Evolutionary conservation across 1,140 invertebrate genomes (phyloP).

Genomic region (Drosophila nigromelanica): DNA sequence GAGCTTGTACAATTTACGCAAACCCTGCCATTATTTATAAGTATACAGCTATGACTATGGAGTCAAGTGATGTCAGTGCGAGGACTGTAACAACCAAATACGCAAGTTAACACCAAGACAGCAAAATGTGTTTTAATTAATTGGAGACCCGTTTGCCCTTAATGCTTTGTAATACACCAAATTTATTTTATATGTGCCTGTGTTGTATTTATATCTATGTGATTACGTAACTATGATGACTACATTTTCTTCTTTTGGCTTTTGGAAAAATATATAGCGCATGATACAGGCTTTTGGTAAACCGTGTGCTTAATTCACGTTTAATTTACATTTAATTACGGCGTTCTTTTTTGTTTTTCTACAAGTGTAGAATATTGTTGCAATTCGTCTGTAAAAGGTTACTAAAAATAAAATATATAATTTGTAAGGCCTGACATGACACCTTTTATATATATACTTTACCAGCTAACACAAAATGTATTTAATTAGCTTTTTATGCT

Average conservation of each 20-base stretch:
- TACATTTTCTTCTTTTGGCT: conserved; percentile 44
- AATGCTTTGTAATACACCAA: background rate
- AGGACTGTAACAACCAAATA: background rate
- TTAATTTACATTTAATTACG: background rate
- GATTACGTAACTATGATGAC: conserved; percentile 72
- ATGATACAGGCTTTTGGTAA: background rate
- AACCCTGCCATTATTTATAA: no score
- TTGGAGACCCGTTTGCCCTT: conserved; percentile 55
- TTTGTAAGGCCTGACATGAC: no score
- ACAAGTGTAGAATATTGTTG: no score
- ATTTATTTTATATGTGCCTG: background rate
- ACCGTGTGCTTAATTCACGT: background rate
- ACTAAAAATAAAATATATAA: no score
- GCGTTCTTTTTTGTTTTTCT: no score
- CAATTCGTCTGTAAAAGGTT: no score
- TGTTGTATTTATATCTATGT: background rate
- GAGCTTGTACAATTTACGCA: background rate
- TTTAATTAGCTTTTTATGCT: no score
- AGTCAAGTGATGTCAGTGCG: conserved; percentile 36
- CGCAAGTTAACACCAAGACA: conserved; percentile 48
- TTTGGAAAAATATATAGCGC: background rate
- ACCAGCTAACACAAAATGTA: no score
- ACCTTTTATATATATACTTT: no score
- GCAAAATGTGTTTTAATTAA: conserved; percentile 70
- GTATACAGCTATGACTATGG: background rate